A percentile compares a stretch with the other conserved stretches of the same genome.
Evolutionary conservation across 1,140 invertebrate genomes (phyloP).

Genomic region (Drosophila parabipectinata): DNA sequence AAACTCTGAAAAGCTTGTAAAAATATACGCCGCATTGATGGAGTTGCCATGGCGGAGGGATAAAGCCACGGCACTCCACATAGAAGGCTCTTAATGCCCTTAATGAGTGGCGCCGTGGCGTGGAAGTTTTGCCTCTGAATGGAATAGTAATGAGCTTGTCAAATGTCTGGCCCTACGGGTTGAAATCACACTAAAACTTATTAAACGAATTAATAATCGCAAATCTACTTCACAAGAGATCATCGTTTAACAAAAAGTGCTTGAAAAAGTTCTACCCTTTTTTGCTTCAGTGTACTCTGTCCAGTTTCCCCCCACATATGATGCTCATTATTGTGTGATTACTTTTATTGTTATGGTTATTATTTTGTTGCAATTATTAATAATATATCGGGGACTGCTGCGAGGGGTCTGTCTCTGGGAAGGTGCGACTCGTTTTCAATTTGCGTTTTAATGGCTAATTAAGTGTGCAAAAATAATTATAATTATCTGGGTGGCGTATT

Average conservation of each 20-base stretch:
- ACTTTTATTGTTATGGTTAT: slow-evolving; percentile 73
- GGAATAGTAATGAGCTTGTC: slow-evolving; percentile 51
- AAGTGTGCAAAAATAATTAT: slow-evolving; percentile 81
- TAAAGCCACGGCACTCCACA: slow-evolving; percentile 50
- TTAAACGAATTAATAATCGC: slow-evolving; percentile 37
- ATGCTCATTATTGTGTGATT: slow-evolving; percentile 70
- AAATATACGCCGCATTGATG: slow-evolving; percentile 72
- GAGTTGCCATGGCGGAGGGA: slow-evolving; percentile 62
- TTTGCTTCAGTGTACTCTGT: not conserved
- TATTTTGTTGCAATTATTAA: slow-evolving; percentile 63
- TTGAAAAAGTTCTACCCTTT: not conserved
- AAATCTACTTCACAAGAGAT: slow-evolving; percentile 9
- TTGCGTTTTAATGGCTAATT: slow-evolving; percentile 80
- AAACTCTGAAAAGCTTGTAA: slow-evolving; percentile 55
- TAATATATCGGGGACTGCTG: slow-evolving; percentile 55
- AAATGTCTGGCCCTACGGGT: slow-evolving; percentile 18
- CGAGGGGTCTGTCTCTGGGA: not conserved
- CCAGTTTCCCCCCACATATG: slow-evolving; percentile 50
- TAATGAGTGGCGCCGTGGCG: slow-evolving; percentile 64
- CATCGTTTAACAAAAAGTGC: not conserved
- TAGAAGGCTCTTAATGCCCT: slow-evolving; percentile 75
- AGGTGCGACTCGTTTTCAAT: slow-evolving; percentile 64
- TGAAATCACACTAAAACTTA: slow-evolving; percentile 27
- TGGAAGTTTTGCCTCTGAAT: slow-evolving; percentile 32
- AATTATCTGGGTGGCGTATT: slow-evolving; percentile 65